Base-by-base conservation (phyloP, 1,140 invertebrate genomes). In the Pseudachorutes palmiensis region DNA sequence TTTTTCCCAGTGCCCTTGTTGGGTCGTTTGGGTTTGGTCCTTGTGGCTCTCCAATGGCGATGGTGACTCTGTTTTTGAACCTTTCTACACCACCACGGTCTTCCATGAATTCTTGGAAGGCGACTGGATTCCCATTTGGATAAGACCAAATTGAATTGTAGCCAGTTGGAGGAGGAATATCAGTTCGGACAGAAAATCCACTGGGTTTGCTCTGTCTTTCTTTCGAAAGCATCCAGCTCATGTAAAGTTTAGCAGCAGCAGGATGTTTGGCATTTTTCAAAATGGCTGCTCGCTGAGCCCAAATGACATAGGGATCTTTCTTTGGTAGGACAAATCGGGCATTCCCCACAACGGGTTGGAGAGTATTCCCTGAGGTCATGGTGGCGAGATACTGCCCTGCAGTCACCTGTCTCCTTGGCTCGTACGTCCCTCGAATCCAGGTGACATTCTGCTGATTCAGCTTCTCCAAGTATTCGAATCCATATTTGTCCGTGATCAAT, bases 241-340 rank as follows among this genome's bases (percentile, higher is more conserved):
- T 29, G 33, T 70, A 70, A 9, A 70, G 33, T 41, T 70, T 66
- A 0, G 65, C 69, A n/a, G 49, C 49, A 2, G 26, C 57, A 16
- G 51, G 62, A 16, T 36, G 48, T 2, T 45, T 29, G 1, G 69
- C 51, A 26, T 51, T 29, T 29, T 70, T 70, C 12, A 70, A 64
- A 32, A 70, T 70, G 24, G 69, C 69, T 22, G 65, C 69, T 1
- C 1, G 2, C 36, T 70, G 69, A 16, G 65, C 2, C 69, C 69
- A 70, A 9, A 45, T 30, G 1, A 66, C 55, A 36, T 66, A 70
- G 1, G 69, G 64, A 45, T 64, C 65, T 5, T 41, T 41, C 22
- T 66, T 64, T 3, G 69, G 65, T n/a, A 66, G 26, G 31, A 45
- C 28, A 30, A 57, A 62, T 16, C 26, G 22, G 16, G 22, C 32